Evolutionary conservation across 2,113 vertebrate genomes (phyloP).

Genomic region (Trochalopteron elliotii): DNA sequence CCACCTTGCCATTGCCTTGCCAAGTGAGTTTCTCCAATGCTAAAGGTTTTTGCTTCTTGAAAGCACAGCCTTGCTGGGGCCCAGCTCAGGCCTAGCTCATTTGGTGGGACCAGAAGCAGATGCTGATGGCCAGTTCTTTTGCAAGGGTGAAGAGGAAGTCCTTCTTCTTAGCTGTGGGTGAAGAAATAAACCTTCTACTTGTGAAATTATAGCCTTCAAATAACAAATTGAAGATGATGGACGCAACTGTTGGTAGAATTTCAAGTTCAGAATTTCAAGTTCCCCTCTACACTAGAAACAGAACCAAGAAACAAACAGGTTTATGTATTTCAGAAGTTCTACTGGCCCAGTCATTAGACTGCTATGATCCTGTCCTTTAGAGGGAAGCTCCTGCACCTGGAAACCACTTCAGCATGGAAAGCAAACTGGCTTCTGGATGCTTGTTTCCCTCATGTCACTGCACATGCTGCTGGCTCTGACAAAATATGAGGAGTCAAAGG

Average conservation of each 20-base stretch:
- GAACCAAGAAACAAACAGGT: background rate
- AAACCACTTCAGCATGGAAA: background rate
- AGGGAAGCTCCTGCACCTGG: background rate
- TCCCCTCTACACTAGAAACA: background rate
- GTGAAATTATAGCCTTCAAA: background rate
- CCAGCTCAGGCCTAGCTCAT: background rate
- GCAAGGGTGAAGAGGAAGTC: background rate
- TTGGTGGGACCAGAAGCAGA: background rate
- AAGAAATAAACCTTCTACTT: background rate
- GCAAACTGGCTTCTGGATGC: background rate
- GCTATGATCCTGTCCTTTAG: background rate
- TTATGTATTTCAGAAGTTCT: background rate
- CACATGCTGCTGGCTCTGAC: background rate
- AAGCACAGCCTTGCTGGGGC: background rate
- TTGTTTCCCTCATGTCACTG: background rate
- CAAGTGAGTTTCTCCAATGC: background rate
- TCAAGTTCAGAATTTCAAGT: background rate
- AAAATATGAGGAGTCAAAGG: background rate
- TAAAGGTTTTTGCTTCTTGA: background rate
- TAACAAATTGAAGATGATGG: background rate
- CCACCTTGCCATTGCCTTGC: background rate
- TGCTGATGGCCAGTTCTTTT: accelerated
- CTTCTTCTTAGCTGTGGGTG: background rate
- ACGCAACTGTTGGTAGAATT: background rate
- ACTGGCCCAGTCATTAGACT: background rate